phyloP scores from a whole-genome alignment of 2,888 invertebrate species.

The Idaea straminata region DNA sequence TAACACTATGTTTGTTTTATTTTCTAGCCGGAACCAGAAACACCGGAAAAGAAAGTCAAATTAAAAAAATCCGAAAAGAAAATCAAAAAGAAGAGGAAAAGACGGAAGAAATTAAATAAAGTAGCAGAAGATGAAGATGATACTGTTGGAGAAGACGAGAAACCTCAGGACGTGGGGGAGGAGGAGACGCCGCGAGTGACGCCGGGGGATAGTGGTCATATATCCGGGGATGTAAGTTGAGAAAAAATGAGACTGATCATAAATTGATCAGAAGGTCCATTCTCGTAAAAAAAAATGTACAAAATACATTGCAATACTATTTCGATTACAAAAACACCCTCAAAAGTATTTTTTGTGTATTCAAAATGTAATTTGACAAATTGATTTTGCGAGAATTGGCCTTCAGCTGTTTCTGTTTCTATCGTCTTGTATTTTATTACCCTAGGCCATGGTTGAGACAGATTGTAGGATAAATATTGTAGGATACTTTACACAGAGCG shows the following conservation, averaged over 20 bases:
- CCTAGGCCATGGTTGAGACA: background rate
- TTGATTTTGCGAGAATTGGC: background rate
- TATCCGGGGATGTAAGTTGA: no score
- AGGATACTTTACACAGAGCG: background rate
- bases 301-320: no score
- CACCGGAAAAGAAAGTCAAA: background rate
- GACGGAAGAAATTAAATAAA: background rate
- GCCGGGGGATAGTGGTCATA: no score
- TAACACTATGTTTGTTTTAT: background rate
- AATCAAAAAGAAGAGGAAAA: background rate
- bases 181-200: no score
- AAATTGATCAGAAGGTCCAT: no score
- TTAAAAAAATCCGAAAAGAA: background rate
- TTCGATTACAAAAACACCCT: no score
- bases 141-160: background rate
- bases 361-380: no score
- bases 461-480: constrained; percentile 3
- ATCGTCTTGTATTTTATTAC: background rate
- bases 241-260: no score
- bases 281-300: no score
- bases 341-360: no score
- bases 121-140: background rate
- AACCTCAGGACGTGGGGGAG: no score
- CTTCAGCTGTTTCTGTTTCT: background rate
- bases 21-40: background rate